Evolutionary conservation across 2,888 invertebrate species (phyloP).

Genomic region (Apamea anceps): DNA sequence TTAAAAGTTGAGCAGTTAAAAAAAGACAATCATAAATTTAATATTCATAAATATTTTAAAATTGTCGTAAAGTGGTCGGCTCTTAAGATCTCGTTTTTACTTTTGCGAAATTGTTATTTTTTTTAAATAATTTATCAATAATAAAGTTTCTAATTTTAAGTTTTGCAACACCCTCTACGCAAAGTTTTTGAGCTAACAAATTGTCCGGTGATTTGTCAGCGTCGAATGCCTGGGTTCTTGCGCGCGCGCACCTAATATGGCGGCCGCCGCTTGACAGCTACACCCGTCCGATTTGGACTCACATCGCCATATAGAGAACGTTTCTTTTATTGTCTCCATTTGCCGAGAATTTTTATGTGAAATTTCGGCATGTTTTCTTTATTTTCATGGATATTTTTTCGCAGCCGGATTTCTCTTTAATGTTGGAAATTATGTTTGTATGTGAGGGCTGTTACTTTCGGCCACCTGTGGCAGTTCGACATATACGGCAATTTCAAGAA

Average conservation of each 20-base stretch:
- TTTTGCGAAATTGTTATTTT: neutral
- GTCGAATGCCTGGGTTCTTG: slow-evolving; percentile 83
- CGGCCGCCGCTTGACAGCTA: slow-evolving; percentile 77
- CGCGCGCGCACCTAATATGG: slow-evolving; percentile 84
- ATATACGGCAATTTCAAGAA: slow-evolving; percentile 18
- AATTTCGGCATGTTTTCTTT: slow-evolving; percentile 69
- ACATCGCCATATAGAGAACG: slow-evolving; percentile 76
- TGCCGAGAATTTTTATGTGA: slow-evolving; percentile 71
- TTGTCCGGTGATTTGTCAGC: slow-evolving; percentile 88
- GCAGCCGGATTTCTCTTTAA: slow-evolving; percentile 52
- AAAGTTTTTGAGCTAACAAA: slow-evolving; percentile 81
- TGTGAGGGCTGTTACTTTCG: slow-evolving; percentile 36
- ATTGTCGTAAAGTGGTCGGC: neutral
- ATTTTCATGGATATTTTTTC: slow-evolving; percentile 58
- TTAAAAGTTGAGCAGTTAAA: slow-evolving; percentile 40
- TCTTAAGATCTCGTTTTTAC: neutral
- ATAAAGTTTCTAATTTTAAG: slow-evolving; percentile 26
- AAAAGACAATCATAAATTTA: slow-evolving; percentile 10
- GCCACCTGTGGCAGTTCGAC: slow-evolving; percentile 56
- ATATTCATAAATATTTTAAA: slow-evolving; percentile 1
- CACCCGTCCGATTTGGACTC: slow-evolving; percentile 75
- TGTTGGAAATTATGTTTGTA: slow-evolving; percentile 59
- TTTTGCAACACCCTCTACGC: slow-evolving; percentile 70
- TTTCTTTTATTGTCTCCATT: slow-evolving; percentile 82
- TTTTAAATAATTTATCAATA: neutral